Conservation (phyloP, 2,888 invertebrate species). For the Acronicta aceris region DNA sequence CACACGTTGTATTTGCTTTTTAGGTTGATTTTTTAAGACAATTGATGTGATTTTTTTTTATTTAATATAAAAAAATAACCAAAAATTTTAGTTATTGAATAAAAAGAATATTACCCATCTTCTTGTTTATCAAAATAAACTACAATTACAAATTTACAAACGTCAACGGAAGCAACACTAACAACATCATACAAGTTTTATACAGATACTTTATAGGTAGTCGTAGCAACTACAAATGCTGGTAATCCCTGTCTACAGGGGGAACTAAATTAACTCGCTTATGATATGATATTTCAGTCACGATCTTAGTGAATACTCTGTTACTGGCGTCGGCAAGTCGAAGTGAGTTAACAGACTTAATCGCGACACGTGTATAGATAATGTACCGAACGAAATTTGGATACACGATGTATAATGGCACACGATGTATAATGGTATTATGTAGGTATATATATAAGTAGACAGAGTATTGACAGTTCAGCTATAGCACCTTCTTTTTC, state of each 20-base stretch:
- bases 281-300: constrained; percentile 79
- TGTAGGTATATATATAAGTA: too few species aligned
- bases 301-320: constrained; percentile 71
- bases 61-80: too few species aligned
- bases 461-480: too few species aligned
- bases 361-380: constrained; percentile 75
- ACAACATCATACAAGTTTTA: constrained; percentile 17
- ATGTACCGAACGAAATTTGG: constrained; percentile 58
- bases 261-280: constrained; percentile 71
- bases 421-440: too few species aligned
- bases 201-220: constrained; percentile 24
- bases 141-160: too few species aligned
- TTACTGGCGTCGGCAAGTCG: constrained; percentile 63
- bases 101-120: too few species aligned
- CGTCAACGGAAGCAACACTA: not conserved
- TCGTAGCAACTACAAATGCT: constrained; percentile 38
- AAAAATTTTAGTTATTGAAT: too few species aligned
- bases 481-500: too few species aligned
- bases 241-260: constrained; percentile 26
- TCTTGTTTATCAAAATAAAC: too few species aligned
- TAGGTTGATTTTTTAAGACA: not conserved
- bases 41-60: not conserved
- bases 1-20: constrained; percentile 48
- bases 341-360: constrained; percentile 75
- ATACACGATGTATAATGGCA: constrained; percentile 53